Evolutionary conservation across 2,888 invertebrate species (phyloP).

Genomic region (Drepanosiphum platanoidis): DNA sequence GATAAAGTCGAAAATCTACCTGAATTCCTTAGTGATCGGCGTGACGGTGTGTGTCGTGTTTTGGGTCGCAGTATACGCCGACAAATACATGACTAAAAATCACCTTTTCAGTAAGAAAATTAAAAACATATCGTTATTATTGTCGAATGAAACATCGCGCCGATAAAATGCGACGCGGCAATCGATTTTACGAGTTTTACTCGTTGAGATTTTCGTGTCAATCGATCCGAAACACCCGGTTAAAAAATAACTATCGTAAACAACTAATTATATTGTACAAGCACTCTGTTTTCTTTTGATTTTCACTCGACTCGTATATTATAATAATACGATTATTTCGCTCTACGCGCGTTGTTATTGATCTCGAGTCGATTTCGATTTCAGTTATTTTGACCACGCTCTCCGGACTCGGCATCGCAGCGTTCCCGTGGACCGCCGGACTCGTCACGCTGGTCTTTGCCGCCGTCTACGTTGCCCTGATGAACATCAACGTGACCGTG

Average conservation of each 20-base stretch:
- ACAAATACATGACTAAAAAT: slow-evolving; percentile 34
- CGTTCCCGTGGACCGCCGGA: slow-evolving; percentile 62
- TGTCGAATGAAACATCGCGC: too few relatives aligned
- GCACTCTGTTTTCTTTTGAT: too few relatives aligned
- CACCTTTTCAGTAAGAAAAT: slow-evolving; percentile 20
- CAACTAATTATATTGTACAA: too few relatives aligned
- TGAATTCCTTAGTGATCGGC: slow-evolving; percentile 21
- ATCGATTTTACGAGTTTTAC: too few relatives aligned
- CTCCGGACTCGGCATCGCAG: slow-evolving; percentile 20
- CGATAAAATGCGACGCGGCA: too few relatives aligned
- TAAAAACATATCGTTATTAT: too few relatives aligned
- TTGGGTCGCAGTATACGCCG: slow-evolving; percentile 27
- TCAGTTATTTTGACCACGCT: background rate
- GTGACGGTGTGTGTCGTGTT: slow-evolving; percentile 2
- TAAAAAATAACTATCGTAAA: too few relatives aligned
- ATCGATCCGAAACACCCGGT: too few relatives aligned
- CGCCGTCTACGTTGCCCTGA: slow-evolving; percentile 61
- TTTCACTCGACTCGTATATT: too few relatives aligned
- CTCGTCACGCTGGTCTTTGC: slow-evolving; percentile 60
- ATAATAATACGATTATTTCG: too few relatives aligned
- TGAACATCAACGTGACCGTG: slow-evolving; percentile 68
- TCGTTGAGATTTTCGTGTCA: too few relatives aligned
- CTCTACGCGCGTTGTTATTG: too few relatives aligned
- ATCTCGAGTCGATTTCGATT: slow-evolving; percentile 4
- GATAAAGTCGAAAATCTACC: slow-evolving; percentile 26